A percentile compares a stretch with the other conserved stretches of the same genome.
Conservation (phyloP, 2,113 vertebrate species). For the Tursiops truncatus region DNA sequence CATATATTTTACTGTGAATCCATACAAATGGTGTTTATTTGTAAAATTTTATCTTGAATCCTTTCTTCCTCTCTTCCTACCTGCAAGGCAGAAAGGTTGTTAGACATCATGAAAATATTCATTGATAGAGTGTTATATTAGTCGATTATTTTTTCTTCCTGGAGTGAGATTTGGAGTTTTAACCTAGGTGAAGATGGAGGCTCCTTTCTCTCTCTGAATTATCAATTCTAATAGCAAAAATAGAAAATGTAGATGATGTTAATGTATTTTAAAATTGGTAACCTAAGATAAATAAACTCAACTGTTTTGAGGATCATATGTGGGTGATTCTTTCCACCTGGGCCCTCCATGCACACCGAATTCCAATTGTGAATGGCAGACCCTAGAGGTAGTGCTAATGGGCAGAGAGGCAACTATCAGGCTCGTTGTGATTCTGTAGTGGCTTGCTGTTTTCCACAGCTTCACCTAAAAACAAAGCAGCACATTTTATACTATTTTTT, state of each 20-base stretch:
- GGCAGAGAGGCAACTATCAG: too few species aligned
- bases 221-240: neutral
- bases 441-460: neutral
- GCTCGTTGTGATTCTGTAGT: neutral
- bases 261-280: neutral
- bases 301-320: neutral
- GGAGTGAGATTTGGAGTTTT: neutral
- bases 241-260: neutral
- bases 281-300: neutral
- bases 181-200: neutral
- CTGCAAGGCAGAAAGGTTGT: neutral
- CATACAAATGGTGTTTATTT: neutral
- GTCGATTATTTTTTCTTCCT: neutral
- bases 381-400: neutral
- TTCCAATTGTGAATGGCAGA: neutral
- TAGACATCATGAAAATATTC: neutral
- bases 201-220: neutral
- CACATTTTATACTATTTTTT: neutral
- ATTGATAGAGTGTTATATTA: neutral
- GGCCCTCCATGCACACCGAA: fast-evolving
- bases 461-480: neutral
- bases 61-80: neutral
- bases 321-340: neutral
- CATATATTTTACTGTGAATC: neutral
- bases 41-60: neutral